Conservation (phyloP, 1,140 invertebrate species). For the Heliconius hewitsoni region DNA sequence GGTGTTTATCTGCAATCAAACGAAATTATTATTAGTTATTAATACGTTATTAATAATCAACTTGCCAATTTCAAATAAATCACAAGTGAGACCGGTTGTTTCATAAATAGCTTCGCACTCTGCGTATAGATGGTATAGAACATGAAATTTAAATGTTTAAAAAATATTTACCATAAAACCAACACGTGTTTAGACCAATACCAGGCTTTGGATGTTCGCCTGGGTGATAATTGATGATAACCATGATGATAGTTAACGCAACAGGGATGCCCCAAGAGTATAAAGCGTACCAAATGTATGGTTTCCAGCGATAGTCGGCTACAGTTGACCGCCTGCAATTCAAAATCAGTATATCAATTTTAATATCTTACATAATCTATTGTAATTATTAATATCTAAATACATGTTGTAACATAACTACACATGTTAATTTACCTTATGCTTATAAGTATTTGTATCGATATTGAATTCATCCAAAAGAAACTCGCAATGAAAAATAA, state of each 20-base stretch:
- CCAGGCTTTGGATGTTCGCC: slow-evolving; percentile 60
- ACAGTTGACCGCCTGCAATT: slow-evolving; percentile 54
- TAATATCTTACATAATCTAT: background rate
- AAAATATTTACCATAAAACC: slow-evolving; percentile 63
- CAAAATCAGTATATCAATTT: background rate
- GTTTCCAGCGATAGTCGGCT: slow-evolving; percentile 53
- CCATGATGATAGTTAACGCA: slow-evolving; percentile 52
- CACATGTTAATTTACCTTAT: slow-evolving; percentile 52
- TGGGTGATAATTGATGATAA: slow-evolving; percentile 59
- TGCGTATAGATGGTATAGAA: too few species aligned
- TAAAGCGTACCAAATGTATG: slow-evolving; percentile 59
- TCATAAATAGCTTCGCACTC: too few species aligned
- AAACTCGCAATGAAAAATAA: slow-evolving; percentile 64
- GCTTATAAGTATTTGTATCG: slow-evolving; percentile 61
- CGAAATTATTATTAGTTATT: slow-evolving; percentile 1
- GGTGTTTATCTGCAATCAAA: slow-evolving; percentile 51
- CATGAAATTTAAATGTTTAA: background rate
- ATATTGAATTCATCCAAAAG: slow-evolving; percentile 71
- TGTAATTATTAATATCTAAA: background rate
- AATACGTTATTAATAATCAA: background rate
- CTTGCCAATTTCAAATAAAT: too few species aligned
- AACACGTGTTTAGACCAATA: slow-evolving; percentile 64
- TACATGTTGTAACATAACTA: background rate
- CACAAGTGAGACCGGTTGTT: too few species aligned
- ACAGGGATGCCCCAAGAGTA: slow-evolving; percentile 63